Evolutionary conservation across 2,113 vertebrate species (phyloP).

Genomic region (Vireo altiloquus): DNA sequence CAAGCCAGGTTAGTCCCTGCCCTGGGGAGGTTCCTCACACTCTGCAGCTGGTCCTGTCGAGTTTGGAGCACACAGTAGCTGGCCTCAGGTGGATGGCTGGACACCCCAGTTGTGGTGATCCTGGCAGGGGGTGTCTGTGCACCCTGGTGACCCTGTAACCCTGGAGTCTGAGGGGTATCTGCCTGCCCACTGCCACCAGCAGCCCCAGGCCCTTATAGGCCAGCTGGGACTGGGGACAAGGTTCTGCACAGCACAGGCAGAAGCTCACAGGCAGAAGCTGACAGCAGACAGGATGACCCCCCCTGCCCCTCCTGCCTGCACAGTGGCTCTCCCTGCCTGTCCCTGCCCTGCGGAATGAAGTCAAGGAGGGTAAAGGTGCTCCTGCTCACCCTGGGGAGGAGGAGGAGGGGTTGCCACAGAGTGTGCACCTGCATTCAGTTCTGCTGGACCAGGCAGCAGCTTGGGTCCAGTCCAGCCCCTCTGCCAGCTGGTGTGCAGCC

Average conservation of each 20-base stretch:
- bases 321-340: not conserved
- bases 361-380: not conserved
- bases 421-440: not conserved
- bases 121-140: accelerated
- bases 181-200: not conserved
- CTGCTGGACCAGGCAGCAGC: not conserved
- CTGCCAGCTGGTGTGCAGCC: no score
- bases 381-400: not conserved
- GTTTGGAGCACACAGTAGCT: not conserved
- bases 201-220: not conserved
- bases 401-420: not conserved
- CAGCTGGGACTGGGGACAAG: not conserved
- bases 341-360: not conserved
- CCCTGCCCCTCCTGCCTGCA: not conserved
- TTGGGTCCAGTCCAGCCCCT: not conserved
- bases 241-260: not conserved
- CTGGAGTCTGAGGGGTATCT: not conserved
- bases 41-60: not conserved
- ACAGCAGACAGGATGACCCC: not conserved
- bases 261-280: not conserved
- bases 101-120: not conserved
- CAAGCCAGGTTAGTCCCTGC: not conserved
- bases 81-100: not conserved
- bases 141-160: not conserved
- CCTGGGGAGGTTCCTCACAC: not conserved